Evolutionary conservation across 2,797 vertebrate species (phyloP), one percentile per base, ranked within the genome.

Genomic region (Peromyscus nudipes): DNA sequence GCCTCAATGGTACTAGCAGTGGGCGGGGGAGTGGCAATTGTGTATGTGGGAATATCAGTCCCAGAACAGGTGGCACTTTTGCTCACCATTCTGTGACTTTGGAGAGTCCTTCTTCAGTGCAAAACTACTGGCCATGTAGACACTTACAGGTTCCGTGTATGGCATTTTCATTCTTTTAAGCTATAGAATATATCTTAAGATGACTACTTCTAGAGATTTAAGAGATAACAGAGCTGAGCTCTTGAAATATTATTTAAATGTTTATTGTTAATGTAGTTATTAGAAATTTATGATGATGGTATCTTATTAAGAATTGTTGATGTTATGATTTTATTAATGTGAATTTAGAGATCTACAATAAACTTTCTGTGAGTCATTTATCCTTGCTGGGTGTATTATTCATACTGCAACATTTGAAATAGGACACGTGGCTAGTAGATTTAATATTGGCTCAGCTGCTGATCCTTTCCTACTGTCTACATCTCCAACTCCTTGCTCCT

Each of bases 181-280:
- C 23, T 93, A 13, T 31, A 86, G 82, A 37, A 65, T 88, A 55
- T 65, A 80, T 19, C 34, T 40, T 76, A 76, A 87, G n/a, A 29
- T 89, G 52, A 69, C 21, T 71, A 29, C 37, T 71, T 46, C 40
- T 79, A 80, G 64, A 89, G 25, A 75, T 89, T 89, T 84, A 90
- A 92, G 34, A 90, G 19, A 57, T 64, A 84, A 1, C 80, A 55
- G 43, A 94, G 52, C 37, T 49, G 40, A 96, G 73, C 43, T 94
- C 57, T 93, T 95, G 64, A 92, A 95, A 88, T 88, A 55, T 60
- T 43, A 86, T 87, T 83, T 94, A 65, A 95, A 88, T 85, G 13
- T 85, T 95, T 69, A 21, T 89, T 94, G 69, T 86, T 82, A 34
- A 85, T 71, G 34, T 16, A 10, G 60, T 64, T 85, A 14, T 69